These are phyloP conservation scores for Crematogaster levior DNA, from an alignment of 2,888 invertebrate species.

Conservation along the genomic window DNA sequence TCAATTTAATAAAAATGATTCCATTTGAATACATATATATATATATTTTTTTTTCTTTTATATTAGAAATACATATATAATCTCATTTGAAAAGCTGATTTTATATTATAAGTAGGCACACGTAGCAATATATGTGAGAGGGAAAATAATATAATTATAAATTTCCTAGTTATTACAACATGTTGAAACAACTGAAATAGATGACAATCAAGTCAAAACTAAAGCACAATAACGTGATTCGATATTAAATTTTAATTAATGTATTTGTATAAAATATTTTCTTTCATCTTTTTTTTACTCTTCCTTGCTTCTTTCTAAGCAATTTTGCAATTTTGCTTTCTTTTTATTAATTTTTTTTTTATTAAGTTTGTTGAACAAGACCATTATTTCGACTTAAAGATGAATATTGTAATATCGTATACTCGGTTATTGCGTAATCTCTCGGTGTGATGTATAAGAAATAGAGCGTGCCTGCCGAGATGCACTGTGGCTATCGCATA, in stretches of 20 bases:
- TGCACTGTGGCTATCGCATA: constrained; percentile 34
- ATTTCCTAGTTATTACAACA: not conserved
- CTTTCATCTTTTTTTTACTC: not conserved
- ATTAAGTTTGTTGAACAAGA: not conserved
- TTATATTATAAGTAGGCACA: not conserved
- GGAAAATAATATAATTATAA: not conserved
- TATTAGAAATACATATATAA: not conserved
- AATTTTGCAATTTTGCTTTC: not conserved
- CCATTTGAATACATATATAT: not conserved
- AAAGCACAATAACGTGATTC: not conserved
- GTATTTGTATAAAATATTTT: not conserved
- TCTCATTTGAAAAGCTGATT: not conserved
- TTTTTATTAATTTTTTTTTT: constrained; percentile 1
- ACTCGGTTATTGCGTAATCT: constrained; percentile 23
- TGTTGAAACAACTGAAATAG: not conserved
- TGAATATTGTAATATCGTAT: too few species aligned
- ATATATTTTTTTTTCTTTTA: not conserved
- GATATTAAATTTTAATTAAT: constrained; percentile 15
- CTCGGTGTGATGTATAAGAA: not conserved
- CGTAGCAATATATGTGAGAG: not conserved
- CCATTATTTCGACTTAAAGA: not conserved
- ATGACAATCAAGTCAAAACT: not conserved
- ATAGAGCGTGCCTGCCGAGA: constrained; percentile 23
- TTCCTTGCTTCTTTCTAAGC: not conserved
- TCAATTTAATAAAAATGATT: not conserved